phyloP scores from a whole-genome alignment of 2,888 invertebrate genomes.

The Agriopis aurantiaria region DNA sequence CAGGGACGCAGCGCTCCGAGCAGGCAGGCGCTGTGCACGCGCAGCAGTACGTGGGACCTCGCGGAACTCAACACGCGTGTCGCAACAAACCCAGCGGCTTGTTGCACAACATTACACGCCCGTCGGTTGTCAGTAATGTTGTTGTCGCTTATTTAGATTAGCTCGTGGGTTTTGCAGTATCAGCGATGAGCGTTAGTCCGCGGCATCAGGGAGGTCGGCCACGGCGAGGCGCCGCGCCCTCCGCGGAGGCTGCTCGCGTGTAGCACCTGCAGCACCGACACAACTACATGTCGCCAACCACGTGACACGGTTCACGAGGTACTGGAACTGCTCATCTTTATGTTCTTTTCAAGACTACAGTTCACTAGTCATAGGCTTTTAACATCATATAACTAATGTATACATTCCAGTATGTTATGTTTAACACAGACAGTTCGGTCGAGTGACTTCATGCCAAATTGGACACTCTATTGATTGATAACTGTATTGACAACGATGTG shows the following conservation, averaged over 20 bases:
- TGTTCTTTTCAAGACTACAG: neutral
- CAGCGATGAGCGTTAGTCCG: neutral
- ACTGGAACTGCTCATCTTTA: neutral
- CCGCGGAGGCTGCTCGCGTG: neutral
- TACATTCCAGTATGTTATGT: too few relatives aligned
- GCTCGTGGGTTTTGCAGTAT: neutral
- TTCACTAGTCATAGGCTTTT: neutral
- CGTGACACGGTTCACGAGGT: neutral
- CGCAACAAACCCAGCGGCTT: conserved; percentile 16
- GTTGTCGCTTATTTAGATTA: neutral
- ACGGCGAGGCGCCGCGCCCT: neutral
- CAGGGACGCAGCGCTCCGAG: too few relatives aligned
- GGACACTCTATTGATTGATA: too few relatives aligned
- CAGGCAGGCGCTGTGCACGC: too few relatives aligned
- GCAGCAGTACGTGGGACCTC: neutral
- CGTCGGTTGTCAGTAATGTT: neutral
- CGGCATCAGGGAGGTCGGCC: neutral
- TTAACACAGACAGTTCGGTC: too few relatives aligned
- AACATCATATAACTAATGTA: too few relatives aligned
- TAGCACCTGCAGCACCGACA: neutral
- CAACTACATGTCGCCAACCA: neutral
- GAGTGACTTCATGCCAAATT: too few relatives aligned
- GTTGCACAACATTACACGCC: neutral
- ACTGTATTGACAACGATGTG: too few relatives aligned
- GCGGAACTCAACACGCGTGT: conserved; percentile 8